Conservation (phyloP, 2,797 vertebrate species). For the Micromesistius poutassou region DNA sequence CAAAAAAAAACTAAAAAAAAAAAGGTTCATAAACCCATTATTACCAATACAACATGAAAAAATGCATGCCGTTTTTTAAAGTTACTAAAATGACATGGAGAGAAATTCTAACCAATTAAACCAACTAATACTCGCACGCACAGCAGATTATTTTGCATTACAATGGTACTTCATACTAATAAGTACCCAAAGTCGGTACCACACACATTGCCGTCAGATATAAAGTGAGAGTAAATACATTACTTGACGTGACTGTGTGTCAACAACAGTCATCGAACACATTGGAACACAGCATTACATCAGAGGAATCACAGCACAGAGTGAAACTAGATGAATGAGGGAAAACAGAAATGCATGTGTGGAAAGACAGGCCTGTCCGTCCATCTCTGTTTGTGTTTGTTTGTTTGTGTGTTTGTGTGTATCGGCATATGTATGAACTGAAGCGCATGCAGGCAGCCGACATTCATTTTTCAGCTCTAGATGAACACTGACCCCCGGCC, state of each 20-base stretch:
- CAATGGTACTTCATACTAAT: background rate
- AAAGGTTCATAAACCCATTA: conserved; percentile 40
- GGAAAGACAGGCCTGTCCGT: background rate
- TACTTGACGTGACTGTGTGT: no score
- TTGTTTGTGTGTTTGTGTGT: background rate
- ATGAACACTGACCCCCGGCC: no score
- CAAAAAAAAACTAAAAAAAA: conserved; percentile 27
- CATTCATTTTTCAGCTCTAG: background rate
- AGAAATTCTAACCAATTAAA: background rate
- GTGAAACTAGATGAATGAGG: conserved; percentile 40
- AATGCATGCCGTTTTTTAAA: background rate
- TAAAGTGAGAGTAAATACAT: no score
- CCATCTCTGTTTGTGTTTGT: background rate
- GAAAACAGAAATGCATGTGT: conserved; percentile 31
- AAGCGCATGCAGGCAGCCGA: background rate
- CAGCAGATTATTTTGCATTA: background rate
- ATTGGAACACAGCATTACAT: conserved; percentile 18
- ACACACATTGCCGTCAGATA: background rate
- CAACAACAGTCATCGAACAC: no score
- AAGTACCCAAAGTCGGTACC: background rate
- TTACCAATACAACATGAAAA: conserved; percentile 7
- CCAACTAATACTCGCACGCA: background rate
- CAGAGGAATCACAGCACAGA: conserved; percentile 19
- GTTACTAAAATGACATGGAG: no score
- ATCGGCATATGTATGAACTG: background rate